Evolutionary conservation across 2,888 invertebrate species (phyloP).

Genomic region (Nephrotoma flavescens): DNA sequence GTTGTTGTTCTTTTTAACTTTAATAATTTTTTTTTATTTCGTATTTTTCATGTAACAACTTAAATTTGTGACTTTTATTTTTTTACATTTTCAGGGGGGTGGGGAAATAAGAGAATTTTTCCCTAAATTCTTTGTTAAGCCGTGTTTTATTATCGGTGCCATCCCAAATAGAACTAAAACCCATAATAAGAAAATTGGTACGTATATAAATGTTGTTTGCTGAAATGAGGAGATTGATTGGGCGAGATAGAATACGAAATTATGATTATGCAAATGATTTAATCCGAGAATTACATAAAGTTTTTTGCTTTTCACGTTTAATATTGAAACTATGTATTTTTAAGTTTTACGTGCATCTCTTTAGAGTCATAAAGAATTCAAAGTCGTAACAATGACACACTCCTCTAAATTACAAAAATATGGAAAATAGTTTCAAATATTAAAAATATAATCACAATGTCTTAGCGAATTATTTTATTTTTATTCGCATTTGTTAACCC

Average conservation of each 20-base stretch:
- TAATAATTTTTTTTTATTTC: neutral
- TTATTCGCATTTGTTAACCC: no score
- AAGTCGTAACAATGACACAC: no score
- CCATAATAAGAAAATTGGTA: neutral
- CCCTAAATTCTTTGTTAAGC: neutral
- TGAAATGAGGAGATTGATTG: neutral
- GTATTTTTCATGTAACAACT: neutral
- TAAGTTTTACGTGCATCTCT: no score
- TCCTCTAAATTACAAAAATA: no score
- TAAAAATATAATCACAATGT: no score
- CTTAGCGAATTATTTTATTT: no score
- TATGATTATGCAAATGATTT: neutral
- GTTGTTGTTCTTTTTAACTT: neutral
- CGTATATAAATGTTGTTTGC: neutral
- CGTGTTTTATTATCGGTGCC: neutral
- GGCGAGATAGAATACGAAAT: neutral
- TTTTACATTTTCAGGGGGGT: neutral
- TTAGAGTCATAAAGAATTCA: no score
- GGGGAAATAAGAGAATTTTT: neutral
- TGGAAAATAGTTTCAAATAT: no score
- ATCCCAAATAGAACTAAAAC: neutral
- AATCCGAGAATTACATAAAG: neutral
- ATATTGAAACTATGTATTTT: no score
- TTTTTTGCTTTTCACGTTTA: no score
- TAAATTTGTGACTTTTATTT: neutral